These are phyloP conservation scores for Crotalus tigris DNA, from an alignment of 2,113 vertebrate genomes.

Conservation along the genomic window DNA sequence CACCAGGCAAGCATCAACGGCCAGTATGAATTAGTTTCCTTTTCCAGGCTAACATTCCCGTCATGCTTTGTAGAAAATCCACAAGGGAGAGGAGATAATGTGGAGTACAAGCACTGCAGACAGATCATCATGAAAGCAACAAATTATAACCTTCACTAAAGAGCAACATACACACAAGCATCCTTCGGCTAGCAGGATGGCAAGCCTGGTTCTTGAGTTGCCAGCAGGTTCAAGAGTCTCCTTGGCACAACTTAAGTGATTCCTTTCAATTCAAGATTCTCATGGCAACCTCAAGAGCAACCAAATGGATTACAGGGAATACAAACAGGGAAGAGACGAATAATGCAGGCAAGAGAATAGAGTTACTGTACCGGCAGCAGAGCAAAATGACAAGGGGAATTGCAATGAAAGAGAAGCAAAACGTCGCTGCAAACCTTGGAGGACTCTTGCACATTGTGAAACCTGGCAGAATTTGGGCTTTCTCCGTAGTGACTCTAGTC, in stretches of 20 bases:
- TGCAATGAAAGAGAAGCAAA: slow-evolving; percentile 26
- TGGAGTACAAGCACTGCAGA: slow-evolving; percentile 35
- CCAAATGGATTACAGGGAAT: slow-evolving; percentile 56
- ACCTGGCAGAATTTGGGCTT: slow-evolving; percentile 40
- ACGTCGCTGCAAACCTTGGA: slow-evolving; percentile 41
- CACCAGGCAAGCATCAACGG: slow-evolving; percentile 28
- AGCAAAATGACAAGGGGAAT: slow-evolving; percentile 44
- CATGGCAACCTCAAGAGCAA: slow-evolving; percentile 38
- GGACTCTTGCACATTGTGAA: slow-evolving; percentile 39
- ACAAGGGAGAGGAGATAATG: slow-evolving; percentile 12
- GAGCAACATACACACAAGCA: not conserved
- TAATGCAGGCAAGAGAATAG: slow-evolving; percentile 55
- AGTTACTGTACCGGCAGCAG: slow-evolving; percentile 39
- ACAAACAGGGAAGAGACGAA: slow-evolving; percentile 57
- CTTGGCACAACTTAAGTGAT: slow-evolving; percentile 52
- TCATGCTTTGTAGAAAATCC: slow-evolving; percentile 33
- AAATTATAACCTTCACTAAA: slow-evolving; percentile 53
- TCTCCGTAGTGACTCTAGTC: slow-evolving; percentile 48
- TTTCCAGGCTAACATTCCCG: slow-evolving; percentile 17
- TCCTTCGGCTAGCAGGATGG: slow-evolving; percentile 45
- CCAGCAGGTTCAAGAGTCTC: slow-evolving; percentile 48
- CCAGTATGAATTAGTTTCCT: slow-evolving; percentile 9
- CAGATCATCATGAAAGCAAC: slow-evolving; percentile 45
- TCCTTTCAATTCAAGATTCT: slow-evolving; percentile 60
- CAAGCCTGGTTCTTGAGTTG: slow-evolving; percentile 46